These are phyloP conservation scores for Caenorhabditis sp. DNA, from an alignment of 2,888 invertebrate genomes.

Conservation along the genomic window DNA sequence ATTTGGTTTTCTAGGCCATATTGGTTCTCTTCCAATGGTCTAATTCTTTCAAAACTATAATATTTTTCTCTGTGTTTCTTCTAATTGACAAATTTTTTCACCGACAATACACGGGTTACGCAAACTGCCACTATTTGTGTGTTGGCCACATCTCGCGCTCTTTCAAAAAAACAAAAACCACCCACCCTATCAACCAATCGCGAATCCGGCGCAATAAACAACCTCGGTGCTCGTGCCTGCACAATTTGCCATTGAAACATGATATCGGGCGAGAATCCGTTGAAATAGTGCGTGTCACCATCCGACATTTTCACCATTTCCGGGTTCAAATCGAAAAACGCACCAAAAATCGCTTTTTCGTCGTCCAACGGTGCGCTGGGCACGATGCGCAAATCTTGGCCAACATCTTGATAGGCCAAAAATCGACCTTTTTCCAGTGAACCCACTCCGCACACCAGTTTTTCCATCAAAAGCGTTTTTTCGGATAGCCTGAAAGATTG, in stretches of 20 bases:
- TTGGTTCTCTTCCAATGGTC: too few species aligned
- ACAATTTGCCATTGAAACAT: constrained; percentile 36
- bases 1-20: too few species aligned
- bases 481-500: constrained; percentile 21
- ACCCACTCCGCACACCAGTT: constrained; percentile 7
- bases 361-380: constrained; percentile 5
- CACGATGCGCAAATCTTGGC: constrained; percentile 10
- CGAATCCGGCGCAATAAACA: constrained; percentile 23
- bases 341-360: background rate
- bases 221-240: constrained; percentile 30
- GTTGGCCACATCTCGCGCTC: too few species aligned
- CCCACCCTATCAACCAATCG: constrained; percentile 4
- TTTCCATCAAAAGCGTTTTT: constrained; percentile 19
- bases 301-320: background rate
- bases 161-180: background rate
- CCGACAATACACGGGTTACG: too few species aligned
- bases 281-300: constrained; percentile 11
- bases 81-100: too few species aligned
- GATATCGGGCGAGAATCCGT: constrained; percentile 26
- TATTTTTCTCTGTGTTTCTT: too few species aligned
- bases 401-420: constrained; percentile 11
- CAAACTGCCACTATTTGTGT: too few species aligned
- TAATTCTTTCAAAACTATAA: too few species aligned
- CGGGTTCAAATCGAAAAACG: constrained; percentile 6
- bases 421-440: constrained; percentile 13